phyloP scores from a whole-genome alignment of 2,797 vertebrate species.

The Manis crassicaudata region DNA sequence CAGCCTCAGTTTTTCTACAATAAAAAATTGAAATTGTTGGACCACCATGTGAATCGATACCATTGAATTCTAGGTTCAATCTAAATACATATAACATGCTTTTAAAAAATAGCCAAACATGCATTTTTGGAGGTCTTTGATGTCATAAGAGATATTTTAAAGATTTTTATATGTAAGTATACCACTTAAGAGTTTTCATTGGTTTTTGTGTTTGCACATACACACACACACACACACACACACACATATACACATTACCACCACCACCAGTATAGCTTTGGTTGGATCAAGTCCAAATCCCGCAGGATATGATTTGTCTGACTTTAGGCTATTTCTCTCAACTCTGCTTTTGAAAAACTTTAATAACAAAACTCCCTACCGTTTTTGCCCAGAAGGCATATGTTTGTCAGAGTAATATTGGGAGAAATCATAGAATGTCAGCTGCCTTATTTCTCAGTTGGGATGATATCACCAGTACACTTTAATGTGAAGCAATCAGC shows the following conservation, averaged over 20 bases:
- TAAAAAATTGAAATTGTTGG: background rate
- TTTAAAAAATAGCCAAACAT: background rate
- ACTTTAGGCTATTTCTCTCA: constrained; percentile 17
- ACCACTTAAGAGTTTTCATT: constrained; percentile 2
- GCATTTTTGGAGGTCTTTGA: background rate
- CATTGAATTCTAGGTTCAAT: background rate
- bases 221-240: too few species aligned
- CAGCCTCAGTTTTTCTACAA: background rate
- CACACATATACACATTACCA: background rate
- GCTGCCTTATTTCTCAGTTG: background rate
- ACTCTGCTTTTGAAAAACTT: constrained; percentile 39
- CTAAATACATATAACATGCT: background rate
- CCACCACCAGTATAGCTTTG: background rate
- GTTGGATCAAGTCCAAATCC: constrained; percentile 46
- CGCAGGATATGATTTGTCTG: background rate
- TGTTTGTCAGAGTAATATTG: background rate
- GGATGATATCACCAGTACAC: constrained; percentile 43
- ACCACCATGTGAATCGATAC: background rate
- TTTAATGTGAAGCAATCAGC: constrained; percentile 1
- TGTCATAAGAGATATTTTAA: background rate
- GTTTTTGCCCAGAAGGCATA: constrained; percentile 21
- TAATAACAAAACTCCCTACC: background rate
- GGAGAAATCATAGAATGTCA: constrained; percentile 1
- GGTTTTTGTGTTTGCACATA: background rate
- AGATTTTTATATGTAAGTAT: background rate